These are phyloP conservation scores for Agapetus fuscipes DNA, from an alignment of 2,888 invertebrate genomes.

Conservation along the genomic window DNA sequence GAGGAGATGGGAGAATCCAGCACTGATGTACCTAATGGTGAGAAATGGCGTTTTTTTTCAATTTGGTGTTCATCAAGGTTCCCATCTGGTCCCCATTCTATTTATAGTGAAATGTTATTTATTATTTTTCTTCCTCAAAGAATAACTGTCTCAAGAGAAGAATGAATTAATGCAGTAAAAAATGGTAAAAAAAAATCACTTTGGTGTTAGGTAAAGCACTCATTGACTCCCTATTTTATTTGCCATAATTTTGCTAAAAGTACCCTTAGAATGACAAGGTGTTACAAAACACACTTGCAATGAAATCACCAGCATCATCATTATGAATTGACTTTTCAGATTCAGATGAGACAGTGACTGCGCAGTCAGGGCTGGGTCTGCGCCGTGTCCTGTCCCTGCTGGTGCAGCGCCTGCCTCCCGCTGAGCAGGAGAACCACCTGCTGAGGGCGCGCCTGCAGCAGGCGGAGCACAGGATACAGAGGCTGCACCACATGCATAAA, in stretches of 20 bases:
- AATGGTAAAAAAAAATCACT: too few species aligned
- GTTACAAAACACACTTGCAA: too few species aligned
- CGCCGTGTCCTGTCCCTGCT: constrained; percentile 28
- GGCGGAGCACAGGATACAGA: constrained; percentile 14
- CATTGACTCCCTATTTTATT: too few species aligned
- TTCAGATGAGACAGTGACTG: too few species aligned
- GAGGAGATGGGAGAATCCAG: constrained; percentile 20
- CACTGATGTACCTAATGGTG: constrained; percentile 17
- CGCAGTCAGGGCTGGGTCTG: constrained; percentile 28
- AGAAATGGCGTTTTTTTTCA: not conserved
- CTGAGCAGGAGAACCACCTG: constrained; percentile 21
- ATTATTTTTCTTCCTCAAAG: not conserved
- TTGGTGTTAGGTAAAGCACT: too few species aligned
- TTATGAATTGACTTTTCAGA: not conserved
- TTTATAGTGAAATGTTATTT: too few species aligned
- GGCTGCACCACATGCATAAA: constrained; percentile 18
- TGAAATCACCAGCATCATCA: not conserved
- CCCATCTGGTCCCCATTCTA: too few species aligned
- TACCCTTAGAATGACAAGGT: not conserved
- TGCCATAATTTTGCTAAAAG: too few species aligned
- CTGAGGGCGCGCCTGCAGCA: constrained; percentile 24
- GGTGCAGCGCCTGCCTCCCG: constrained; percentile 26
- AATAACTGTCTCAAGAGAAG: too few species aligned
- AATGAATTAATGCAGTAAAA: too few species aligned
- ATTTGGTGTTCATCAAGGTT: not conserved